Percentiles rank a stretch among this genome's conserved stretches.
Evolutionary conservation across 1,140 invertebrate species (phyloP).

Genomic region (Microplitis mediator): DNA sequence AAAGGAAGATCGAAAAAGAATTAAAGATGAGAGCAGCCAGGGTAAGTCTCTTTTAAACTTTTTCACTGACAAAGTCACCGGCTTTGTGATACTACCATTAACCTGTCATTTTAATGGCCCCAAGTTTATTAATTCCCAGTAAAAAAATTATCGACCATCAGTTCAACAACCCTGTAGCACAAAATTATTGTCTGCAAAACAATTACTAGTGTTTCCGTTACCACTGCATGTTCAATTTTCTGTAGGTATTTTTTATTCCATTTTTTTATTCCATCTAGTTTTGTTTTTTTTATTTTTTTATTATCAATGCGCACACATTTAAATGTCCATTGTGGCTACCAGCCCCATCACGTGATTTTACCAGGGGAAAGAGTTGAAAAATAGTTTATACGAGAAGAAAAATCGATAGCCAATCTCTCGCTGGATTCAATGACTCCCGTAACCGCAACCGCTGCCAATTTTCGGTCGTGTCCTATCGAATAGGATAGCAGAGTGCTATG

Average conservation of each 20-base stretch:
- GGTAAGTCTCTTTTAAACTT: background rate
- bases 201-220: background rate
- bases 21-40: background rate
- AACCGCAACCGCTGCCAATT: constrained; percentile 30
- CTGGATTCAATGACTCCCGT: constrained; percentile 25
- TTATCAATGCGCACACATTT: constrained; percentile 22
- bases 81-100: background rate
- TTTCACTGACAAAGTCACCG: background rate
- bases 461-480: constrained; percentile 15
- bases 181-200: constrained; percentile 3
- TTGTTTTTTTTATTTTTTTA: background rate
- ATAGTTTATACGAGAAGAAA: constrained; percentile 24
- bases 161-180: background rate
- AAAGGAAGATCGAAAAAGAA: background rate
- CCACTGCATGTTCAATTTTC: background rate
- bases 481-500: background rate
- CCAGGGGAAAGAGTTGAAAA: constrained; percentile 22
- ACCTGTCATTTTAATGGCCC: too few species aligned
- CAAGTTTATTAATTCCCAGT: too few species aligned
- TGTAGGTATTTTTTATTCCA: background rate
- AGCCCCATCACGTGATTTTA: constrained; percentile 17
- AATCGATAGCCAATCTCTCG: constrained; percentile 32
- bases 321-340: constrained; percentile 19
- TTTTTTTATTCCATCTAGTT: background rate
- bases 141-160: too few species aligned